phyloP scores from a whole-genome alignment of 2,888 invertebrate species.

The Hirtodrosophila cameraria region DNA sequence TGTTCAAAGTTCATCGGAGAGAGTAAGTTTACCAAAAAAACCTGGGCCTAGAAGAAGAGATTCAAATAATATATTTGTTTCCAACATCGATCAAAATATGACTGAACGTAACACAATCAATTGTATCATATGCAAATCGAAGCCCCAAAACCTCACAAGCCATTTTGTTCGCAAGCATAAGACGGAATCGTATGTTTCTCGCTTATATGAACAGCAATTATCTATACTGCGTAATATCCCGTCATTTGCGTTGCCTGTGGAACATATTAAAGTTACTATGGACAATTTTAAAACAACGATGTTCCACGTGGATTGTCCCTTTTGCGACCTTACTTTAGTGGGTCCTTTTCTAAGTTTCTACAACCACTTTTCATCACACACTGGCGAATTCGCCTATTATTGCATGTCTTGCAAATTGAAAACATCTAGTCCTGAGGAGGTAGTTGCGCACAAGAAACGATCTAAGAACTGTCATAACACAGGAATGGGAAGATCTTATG shows the following conservation, averaged over 20 bases:
- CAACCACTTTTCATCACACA: constrained; percentile 21
- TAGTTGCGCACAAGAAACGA: constrained; percentile 8
- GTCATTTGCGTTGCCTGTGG: neutral
- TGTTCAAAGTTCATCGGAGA: neutral
- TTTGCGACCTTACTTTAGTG: constrained; percentile 3
- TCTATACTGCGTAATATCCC: neutral
- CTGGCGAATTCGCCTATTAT: constrained; percentile 23
- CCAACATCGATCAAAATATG: constrained; percentile 15
- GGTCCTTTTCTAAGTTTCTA: constrained; percentile 17
- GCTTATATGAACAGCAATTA: constrained; percentile 4
- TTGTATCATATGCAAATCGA: constrained; percentile 19
- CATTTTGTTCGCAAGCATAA: constrained; percentile 19
- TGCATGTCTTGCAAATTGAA: constrained; percentile 20
- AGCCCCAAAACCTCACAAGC: constrained; percentile 13
- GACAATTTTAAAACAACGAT: neutral
- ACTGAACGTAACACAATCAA: constrained; percentile 6
- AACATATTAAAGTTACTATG: neutral
- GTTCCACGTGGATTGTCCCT: constrained; percentile 3
- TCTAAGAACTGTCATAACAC: constrained; percentile 2
- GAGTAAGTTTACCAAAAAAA: neutral
- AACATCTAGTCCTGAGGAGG: constrained; percentile 4
- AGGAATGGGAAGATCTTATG: constrained; percentile 4
- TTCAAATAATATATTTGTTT: neutral
- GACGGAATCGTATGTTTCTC: constrained; percentile 27
- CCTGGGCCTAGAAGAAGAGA: neutral